Evolutionary conservation across 2,797 vertebrate species (phyloP).

Genomic region (Hemibagrus guttatus): DNA sequence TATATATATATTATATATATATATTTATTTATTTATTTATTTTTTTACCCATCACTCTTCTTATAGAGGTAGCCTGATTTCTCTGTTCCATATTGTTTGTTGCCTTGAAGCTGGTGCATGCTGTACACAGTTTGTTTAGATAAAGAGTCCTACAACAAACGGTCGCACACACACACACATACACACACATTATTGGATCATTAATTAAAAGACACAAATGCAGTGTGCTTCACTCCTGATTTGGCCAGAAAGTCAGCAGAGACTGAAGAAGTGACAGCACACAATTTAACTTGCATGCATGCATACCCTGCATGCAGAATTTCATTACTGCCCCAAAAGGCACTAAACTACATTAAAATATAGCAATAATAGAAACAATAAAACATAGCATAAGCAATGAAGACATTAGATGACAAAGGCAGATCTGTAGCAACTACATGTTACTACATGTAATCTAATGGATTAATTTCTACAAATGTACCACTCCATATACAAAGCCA

Average conservation of each 20-base stretch:
- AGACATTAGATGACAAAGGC: neutral
- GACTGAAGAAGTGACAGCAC: neutral
- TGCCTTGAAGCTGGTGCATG: slow-evolving; percentile 84
- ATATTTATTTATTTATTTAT: neutral
- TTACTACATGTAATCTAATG: neutral
- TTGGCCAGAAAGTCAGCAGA: neutral
- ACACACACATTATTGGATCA: neutral
- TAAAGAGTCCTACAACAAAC: slow-evolving; percentile 71
- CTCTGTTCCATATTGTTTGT: slow-evolving; percentile 81
- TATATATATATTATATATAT: too few species aligned
- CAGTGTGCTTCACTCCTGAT: neutral
- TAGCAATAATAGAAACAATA: neutral
- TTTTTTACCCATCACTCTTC: slow-evolving; percentile 81
- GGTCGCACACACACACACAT: slow-evolving; percentile 37
- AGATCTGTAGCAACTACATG: neutral
- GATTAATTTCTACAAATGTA: neutral
- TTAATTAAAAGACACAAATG: slow-evolving; percentile 1
- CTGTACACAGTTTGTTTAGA: slow-evolving; percentile 77
- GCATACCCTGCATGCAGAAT: neutral
- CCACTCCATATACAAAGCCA: neutral
- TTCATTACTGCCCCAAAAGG: neutral
- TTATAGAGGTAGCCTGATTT: slow-evolving; percentile 80
- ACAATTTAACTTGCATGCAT: neutral
- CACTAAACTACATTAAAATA: neutral
- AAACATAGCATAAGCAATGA: neutral